phyloP scores from a whole-genome alignment of 2,888 invertebrate genomes.

The Agonum fuliginosum region DNA sequence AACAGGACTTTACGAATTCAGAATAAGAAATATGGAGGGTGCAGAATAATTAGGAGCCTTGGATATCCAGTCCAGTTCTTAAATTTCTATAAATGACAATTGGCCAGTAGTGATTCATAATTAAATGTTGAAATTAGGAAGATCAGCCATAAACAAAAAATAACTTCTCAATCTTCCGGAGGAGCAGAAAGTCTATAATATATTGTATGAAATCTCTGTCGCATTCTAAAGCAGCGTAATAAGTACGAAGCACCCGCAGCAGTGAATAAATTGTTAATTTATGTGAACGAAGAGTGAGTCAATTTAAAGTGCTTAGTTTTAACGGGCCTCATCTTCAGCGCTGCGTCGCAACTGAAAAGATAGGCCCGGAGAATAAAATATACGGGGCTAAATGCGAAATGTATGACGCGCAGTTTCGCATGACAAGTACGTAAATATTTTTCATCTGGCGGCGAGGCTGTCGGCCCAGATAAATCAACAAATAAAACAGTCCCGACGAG shows the following conservation, averaged over 20 bases:
- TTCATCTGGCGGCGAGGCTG: slow-evolving; percentile 40
- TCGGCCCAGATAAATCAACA: slow-evolving; percentile 56
- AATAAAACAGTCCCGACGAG: slow-evolving; percentile 52
- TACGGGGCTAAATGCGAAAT: slow-evolving; percentile 50
- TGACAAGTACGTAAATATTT: slow-evolving; percentile 60
- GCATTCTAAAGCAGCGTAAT: background rate
- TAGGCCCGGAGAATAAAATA: slow-evolving; percentile 22
- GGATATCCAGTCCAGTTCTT: too few relatives aligned
- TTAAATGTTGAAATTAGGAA: too few relatives aligned
- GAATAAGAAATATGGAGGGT: too few relatives aligned
- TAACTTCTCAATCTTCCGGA: too few relatives aligned
- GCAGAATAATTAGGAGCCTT: too few relatives aligned
- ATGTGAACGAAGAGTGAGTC: slow-evolving; percentile 20
- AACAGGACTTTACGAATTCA: too few relatives aligned
- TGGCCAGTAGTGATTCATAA: too few relatives aligned
- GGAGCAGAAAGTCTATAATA: background rate
- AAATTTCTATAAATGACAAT: too few relatives aligned
- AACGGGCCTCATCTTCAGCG: slow-evolving; percentile 4
- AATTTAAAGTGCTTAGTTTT: slow-evolving; percentile 35
- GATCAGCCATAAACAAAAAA: too few relatives aligned
- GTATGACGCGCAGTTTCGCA: slow-evolving; percentile 54
- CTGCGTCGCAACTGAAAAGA: slow-evolving; percentile 10
- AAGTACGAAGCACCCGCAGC: background rate
- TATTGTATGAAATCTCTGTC: background rate
- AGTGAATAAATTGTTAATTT: slow-evolving; percentile 28